These are phyloP conservation scores for Antigone vipio DNA, from an alignment of 2,113 vertebrate genomes.

Conservation along the genomic window DNA sequence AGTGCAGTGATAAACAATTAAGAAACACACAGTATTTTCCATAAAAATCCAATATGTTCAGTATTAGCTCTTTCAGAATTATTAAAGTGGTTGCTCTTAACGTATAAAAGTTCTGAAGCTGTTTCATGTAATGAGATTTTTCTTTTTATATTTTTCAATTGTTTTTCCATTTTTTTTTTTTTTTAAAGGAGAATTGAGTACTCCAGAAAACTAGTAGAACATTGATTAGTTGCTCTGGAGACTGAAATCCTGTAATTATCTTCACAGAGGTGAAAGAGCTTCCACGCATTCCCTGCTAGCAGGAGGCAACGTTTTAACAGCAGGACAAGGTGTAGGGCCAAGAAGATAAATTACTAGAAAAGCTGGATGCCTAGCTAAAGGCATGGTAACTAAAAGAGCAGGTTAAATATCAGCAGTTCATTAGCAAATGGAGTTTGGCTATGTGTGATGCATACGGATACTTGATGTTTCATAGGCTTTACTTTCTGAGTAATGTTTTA, in stretches of 20 bases:
- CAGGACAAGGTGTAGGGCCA: background rate
- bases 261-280: background rate
- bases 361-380: background rate
- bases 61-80: background rate
- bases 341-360: background rate
- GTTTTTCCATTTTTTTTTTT: background rate
- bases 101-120: background rate
- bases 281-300: background rate
- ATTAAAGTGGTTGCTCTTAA: background rate
- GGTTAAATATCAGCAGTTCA: background rate
- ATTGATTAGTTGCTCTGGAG: background rate
- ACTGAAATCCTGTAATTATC: slow-evolving; percentile 12
- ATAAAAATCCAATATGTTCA: background rate
- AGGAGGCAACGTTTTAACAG: background rate
- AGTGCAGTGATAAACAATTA: background rate
- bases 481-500: background rate
- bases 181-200: background rate
- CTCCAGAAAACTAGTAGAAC: background rate
- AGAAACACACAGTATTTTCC: background rate
- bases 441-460: background rate
- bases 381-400: background rate
- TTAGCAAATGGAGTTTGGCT: background rate
- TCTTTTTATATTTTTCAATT: background rate
- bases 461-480: background rate
- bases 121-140: background rate